Percentiles rank a stretch among this genome's conserved stretches.
Conservation (phyloP, 2,888 invertebrate genomes). For the Plusia festucae region DNA sequence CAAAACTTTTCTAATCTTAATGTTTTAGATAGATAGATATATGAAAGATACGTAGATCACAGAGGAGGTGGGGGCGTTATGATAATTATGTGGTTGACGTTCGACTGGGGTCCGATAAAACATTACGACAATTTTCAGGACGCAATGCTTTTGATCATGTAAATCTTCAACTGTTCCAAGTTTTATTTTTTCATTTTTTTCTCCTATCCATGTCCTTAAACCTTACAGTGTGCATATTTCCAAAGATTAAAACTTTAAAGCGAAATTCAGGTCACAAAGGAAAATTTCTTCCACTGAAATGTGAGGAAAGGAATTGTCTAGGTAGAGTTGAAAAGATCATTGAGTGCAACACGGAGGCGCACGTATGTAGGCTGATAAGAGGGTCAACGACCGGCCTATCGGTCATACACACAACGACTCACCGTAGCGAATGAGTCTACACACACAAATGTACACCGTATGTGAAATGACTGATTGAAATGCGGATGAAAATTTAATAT, state of each 20-base stretch:
- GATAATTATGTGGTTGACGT: too few species aligned
- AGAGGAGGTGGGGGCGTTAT: too few species aligned
- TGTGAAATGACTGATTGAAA: conserved; percentile 54
- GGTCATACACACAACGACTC: conserved; percentile 70
- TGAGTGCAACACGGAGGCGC: conserved; percentile 58
- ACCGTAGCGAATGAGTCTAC: conserved; percentile 53
- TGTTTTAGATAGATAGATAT: too few species aligned
- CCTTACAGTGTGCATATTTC: too few species aligned
- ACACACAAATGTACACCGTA: conserved; percentile 35
- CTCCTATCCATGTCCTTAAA: too few species aligned
- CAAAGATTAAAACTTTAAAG: not conserved
- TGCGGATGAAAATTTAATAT: conserved; percentile 59
- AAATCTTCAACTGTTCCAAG: too few species aligned
- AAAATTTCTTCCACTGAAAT: conserved; percentile 13
- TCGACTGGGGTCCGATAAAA: too few species aligned
- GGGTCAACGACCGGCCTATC: conserved; percentile 81
- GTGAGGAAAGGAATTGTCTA: conserved; percentile 13
- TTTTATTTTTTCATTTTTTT: too few species aligned
- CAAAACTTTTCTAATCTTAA: too few species aligned
- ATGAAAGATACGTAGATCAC: too few species aligned
- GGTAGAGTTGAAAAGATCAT: conserved; percentile 41
- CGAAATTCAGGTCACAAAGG: conserved; percentile 22
- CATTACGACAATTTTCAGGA: too few species aligned
- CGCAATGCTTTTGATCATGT: too few species aligned
- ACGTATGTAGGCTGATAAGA: conserved; percentile 66